Percentiles rank a stretch among this genome's conserved stretches.
Evolutionary conservation across 2,888 invertebrate species (phyloP).

Genomic region (Cyaniris semiargus): DNA sequence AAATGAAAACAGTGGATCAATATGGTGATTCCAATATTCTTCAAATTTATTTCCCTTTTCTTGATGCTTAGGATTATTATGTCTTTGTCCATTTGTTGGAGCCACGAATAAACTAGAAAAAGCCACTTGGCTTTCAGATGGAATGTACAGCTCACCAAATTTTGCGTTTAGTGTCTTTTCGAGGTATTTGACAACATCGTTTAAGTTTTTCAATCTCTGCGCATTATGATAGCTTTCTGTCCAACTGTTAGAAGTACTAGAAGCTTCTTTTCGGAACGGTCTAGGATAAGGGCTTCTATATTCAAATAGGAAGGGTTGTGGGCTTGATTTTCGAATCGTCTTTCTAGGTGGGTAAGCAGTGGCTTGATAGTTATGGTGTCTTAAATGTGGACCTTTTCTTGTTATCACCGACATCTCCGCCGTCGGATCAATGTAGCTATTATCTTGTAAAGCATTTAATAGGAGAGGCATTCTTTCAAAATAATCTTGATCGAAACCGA

Average conservation of each 20-base stretch:
- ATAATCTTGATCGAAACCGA: conserved; percentile 73
- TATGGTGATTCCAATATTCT: conserved; percentile 57
- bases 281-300: conserved; percentile 64
- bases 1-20: conserved; percentile 84
- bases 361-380: conserved; percentile 44
- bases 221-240: conserved; percentile 69
- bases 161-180: conserved; percentile 73
- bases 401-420: conserved; percentile 47
- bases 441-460: conserved; percentile 73
- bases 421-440: conserved; percentile 58
- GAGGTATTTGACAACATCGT: conserved; percentile 69
- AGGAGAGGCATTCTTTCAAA: conserved; percentile 73
- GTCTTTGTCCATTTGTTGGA: conserved; percentile 51
- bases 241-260: conserved; percentile 63
- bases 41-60: conserved; percentile 49
- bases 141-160: conserved; percentile 62
- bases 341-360: conserved; percentile 47
- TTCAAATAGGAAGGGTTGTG: conserved; percentile 75
- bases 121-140: conserved; percentile 59
- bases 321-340: conserved; percentile 66
- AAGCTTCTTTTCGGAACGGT: conserved; percentile 62
- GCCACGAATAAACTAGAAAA: conserved; percentile 69
- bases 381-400: conserved; percentile 39
- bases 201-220: conserved; percentile 68
- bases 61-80: conserved; percentile 46